Evolutionary conservation across 2,888 invertebrate species (phyloP).

Genomic region (Caenorhabditis wallacei): DNA sequence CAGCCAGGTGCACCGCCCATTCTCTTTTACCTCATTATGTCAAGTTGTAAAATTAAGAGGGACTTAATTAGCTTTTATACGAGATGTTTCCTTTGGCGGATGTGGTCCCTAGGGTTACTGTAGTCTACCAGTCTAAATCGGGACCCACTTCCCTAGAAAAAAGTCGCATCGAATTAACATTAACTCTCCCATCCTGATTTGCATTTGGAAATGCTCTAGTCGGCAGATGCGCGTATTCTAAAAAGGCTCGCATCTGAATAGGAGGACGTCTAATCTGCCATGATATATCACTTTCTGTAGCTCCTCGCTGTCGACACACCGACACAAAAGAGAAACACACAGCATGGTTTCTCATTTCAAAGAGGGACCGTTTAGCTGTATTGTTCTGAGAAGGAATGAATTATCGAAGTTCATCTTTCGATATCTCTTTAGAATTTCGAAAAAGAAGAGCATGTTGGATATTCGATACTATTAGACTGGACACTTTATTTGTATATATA

Average conservation of each 20-base stretch:
- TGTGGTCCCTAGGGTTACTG: too few species aligned
- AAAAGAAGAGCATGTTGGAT: slow-evolving; percentile 25
- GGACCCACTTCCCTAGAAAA: too few species aligned
- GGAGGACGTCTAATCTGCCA: slow-evolving; percentile 52
- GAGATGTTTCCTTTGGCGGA: slow-evolving; percentile 7
- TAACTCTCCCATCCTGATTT: slow-evolving; percentile 42
- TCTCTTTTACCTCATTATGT: slow-evolving; percentile 44
- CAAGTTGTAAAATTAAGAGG: slow-evolving; percentile 48
- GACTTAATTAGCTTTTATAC: slow-evolving; percentile 43
- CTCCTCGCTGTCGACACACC: too few species aligned
- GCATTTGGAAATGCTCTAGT: slow-evolving; percentile 52
- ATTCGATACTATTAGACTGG: slow-evolving; percentile 56
- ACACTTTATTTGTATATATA: slow-evolving; percentile 5
- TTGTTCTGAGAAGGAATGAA: neutral
- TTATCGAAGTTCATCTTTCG: neutral
- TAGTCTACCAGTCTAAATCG: too few species aligned
- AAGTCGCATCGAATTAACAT: neutral
- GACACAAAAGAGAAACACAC: slow-evolving; percentile 11
- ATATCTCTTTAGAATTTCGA: neutral
- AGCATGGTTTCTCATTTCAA: slow-evolving; percentile 38
- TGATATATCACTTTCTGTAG: slow-evolving; percentile 53
- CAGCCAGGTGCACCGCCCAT: slow-evolving; percentile 38
- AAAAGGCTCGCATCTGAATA: slow-evolving; percentile 26
- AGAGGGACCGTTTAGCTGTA: neutral
- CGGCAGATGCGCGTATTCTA: slow-evolving; percentile 63